A percentile compares a stretch with the other conserved stretches of the same genome.
phyloP scores from a whole-genome alignment of 2,888 invertebrate genomes.

The Tuta absoluta region DNA sequence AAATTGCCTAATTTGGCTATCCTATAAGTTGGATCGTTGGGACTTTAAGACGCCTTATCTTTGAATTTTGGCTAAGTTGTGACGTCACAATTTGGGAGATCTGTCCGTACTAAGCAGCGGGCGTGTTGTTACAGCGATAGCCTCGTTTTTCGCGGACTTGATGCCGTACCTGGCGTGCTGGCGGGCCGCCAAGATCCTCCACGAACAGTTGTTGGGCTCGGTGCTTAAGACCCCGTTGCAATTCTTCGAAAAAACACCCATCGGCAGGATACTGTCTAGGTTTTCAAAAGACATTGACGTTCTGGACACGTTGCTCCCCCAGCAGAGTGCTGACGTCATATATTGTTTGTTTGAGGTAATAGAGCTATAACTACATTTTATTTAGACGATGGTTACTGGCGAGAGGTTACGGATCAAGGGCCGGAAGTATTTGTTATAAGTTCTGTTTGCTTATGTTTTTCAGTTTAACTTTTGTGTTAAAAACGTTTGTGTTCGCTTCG shows the following conservation, averaged over 20 bases:
- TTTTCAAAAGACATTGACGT: slow-evolving; percentile 89
- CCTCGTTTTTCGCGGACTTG: slow-evolving; percentile 85
- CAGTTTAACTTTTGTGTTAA: background rate
- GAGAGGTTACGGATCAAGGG: background rate
- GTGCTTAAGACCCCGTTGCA: slow-evolving; percentile 86
- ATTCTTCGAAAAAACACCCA: slow-evolving; percentile 90
- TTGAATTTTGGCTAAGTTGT: background rate
- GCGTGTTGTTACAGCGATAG: slow-evolving; percentile 84
- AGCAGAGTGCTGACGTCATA: slow-evolving; percentile 84
- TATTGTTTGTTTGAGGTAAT: slow-evolving; percentile 88
- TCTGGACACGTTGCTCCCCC: slow-evolving; percentile 85
- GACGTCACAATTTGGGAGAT: background rate
- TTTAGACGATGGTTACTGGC: background rate
- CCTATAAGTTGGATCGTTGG: too few species aligned
- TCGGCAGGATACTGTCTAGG: slow-evolving; percentile 87
- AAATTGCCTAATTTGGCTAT: too few species aligned
- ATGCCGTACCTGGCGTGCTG: slow-evolving; percentile 85
- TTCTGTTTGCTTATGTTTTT: background rate
- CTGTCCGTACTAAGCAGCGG: slow-evolving; percentile 22
- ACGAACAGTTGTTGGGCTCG: slow-evolving; percentile 81
- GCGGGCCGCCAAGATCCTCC: slow-evolving; percentile 84
- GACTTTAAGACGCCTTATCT: background rate
- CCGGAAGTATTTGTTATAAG: background rate
- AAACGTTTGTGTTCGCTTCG: background rate
- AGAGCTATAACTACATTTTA: slow-evolving; percentile 30